A percentile compares a stretch with the other conserved stretches of the same genome.
Evolutionary conservation across 2,888 invertebrate species (phyloP).

Genomic region (Campaea margaritaria): DNA sequence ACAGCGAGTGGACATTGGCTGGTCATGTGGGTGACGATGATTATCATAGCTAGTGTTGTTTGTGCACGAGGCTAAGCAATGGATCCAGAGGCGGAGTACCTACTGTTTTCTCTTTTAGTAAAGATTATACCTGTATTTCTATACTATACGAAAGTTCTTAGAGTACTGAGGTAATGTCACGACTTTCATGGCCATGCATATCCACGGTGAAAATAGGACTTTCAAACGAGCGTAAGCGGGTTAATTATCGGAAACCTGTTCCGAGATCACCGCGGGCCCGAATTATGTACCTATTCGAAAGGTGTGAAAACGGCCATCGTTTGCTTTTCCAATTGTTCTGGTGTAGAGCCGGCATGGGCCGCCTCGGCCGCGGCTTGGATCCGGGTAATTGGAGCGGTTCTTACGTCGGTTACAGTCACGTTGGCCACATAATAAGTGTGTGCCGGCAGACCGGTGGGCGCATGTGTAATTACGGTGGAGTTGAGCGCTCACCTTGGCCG

Average conservation of each 20-base stretch:
- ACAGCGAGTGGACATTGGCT: no score
- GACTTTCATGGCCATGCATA: slow-evolving; percentile 21
- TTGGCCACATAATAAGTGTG: slow-evolving; percentile 48
- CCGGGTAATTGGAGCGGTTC: slow-evolving; percentile 20
- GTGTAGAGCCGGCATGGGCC: slow-evolving; percentile 21
- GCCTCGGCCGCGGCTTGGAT: slow-evolving; percentile 16
- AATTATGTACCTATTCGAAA: slow-evolving; percentile 50
- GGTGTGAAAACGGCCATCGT: slow-evolving; percentile 57
- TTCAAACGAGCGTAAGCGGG: slow-evolving; percentile 37
- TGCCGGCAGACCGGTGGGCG: slow-evolving; percentile 78
- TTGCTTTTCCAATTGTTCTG: slow-evolving; percentile 48
- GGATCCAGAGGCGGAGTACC: no score
- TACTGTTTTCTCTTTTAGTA: neutral
- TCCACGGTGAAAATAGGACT: slow-evolving; percentile 33
- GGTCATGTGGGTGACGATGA: no score
- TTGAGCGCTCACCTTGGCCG: slow-evolving; percentile 79
- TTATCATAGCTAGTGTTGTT: no score
- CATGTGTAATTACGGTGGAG: slow-evolving; percentile 77
- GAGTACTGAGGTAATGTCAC: slow-evolving; percentile 8
- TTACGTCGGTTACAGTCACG: slow-evolving; percentile 44
- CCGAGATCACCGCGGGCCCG: slow-evolving; percentile 40
- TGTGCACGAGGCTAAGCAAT: no score
- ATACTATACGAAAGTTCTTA: slow-evolving; percentile 10
- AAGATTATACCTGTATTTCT: neutral
- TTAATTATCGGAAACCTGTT: slow-evolving; percentile 57